A percentile compares a stretch with the other conserved stretches of the same genome.
Evolutionary conservation across 2,797 vertebrate genomes (phyloP).

Genomic region (Monodelphis domestica): DNA sequence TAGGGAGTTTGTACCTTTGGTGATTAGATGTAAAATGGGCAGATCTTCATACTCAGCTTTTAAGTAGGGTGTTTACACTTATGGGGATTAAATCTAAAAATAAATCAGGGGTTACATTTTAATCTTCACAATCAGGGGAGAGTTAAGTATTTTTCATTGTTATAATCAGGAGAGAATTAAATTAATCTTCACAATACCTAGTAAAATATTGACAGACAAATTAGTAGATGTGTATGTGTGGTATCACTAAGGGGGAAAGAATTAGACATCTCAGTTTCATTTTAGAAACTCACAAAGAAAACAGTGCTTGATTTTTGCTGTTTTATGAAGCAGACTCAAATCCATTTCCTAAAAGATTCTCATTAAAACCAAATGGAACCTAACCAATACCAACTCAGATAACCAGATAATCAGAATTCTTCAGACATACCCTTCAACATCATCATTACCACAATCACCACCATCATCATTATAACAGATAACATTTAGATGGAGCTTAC

Average conservation of each 20-base stretch:
- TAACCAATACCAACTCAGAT: neutral
- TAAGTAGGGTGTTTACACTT: too few relatives aligned
- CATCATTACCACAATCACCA: neutral
- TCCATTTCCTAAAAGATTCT: conserved; percentile 11
- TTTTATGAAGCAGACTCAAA: neutral
- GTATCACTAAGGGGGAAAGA: neutral
- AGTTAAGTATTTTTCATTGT: too few relatives aligned
- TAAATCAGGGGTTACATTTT: too few relatives aligned
- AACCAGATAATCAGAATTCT: neutral
- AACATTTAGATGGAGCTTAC: neutral
- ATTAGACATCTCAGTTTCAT: neutral
- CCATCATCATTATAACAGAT: neutral
- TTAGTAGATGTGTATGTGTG: neutral
- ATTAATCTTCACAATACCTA: too few relatives aligned
- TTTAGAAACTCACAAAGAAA: neutral
- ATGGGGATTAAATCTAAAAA: too few relatives aligned
- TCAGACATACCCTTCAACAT: rapidly evolving
- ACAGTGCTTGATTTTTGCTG: neutral
- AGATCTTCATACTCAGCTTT: too few relatives aligned
- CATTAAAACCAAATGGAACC: neutral
- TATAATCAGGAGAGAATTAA: too few relatives aligned
- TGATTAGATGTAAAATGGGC: too few relatives aligned
- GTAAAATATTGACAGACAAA: neutral
- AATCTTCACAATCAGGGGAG: too few relatives aligned
- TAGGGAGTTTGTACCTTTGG: too few relatives aligned